Evolutionary conservation across 2,113 vertebrate genomes (phyloP), one percentile per base, ranked within the genome.

Genomic region (Nematolebias whitei): DNA sequence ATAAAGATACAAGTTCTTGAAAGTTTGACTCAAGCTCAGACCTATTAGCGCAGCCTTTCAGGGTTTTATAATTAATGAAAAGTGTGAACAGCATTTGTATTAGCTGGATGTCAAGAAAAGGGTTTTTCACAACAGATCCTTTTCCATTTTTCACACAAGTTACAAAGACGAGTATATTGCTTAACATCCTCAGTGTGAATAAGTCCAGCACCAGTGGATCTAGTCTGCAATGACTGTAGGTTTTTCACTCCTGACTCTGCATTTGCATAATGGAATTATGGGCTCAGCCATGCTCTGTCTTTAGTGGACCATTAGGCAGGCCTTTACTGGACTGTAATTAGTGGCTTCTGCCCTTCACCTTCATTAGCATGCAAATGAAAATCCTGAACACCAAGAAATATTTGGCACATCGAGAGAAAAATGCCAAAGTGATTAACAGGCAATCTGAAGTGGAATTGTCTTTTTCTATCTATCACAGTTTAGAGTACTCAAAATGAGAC

Each of bases 231-330:
- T 88, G 91, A 94, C 93, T 91, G 90, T 82, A 90, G 93, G 90
- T 90, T 89, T 93, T 79, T 81, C 82, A 89, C 88, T 91, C 90
- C 82, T 89, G 91, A 92, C 87, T 85, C 43, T 51, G 89, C 87
- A 96, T 98, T 97, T 96, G 93, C 95, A 96, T 97, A 98, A 96
- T 95, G 93, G 92, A 92, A 95, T 95, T 94, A 95, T 87, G 88
- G 94, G 90, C 88, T 88, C 85, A 88, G 92, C 93, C 93, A 93
- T 90, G 92, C 93, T 93, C 87, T 88, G 90, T 93, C 90, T 95
- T 95, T 92, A 84, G 92, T 94, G 92, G 88, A 94, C 90, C 92
- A 91, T 92, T 95, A 95, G 94, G 93, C 94, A 93, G 91, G 91
- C 93, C 93, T 89, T 93, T 91, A 86, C 89, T 94, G 92, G 88